Evolutionary conservation across 2,797 vertebrate species (phyloP), one percentile per base, ranked within the genome.

Genomic region (Morelia viridis): DNA sequence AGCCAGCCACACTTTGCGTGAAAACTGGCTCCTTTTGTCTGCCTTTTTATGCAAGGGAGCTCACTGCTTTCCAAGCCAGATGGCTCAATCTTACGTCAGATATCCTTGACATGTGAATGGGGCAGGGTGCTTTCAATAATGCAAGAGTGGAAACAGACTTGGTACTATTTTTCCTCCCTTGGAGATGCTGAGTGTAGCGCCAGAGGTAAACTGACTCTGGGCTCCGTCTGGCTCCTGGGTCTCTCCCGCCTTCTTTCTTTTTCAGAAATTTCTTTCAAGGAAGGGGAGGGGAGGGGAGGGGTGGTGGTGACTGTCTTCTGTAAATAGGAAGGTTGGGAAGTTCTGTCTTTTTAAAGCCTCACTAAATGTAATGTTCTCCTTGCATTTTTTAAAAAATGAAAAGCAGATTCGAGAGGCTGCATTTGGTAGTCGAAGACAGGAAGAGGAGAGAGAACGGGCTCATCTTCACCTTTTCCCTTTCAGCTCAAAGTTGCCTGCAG

Each of bases 21-120:
- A 56, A 0, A 0, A 68, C 24, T 35, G 24, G 19, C 11, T 26
- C 93, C 0, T 0, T 46, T 62, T 3, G 8, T 0, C 0, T 5
- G 53, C 62, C 7, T 41, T 24, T 28, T 76, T 35, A 46, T 24
- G 22, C 76, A 8, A 80, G 35, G 91, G 57, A 58, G 57, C 17
- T 68, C 50, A 10, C 0, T 17, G 53, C 0, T 0, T 31, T 19
- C 28, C 7, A 8, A 19, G 22, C 22, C 10, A 5, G 41, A 71
- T 15, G 92, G 26, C 1, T 4, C 17, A n/a, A 31, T 0, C 7
- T 5, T 7, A 61, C 53, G 24, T 19, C 12, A 11, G 57, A 2
- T 5, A 19, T n/a, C 41, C 83, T 4, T n/a, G 87, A 35, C 0
- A 0, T 31, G 0, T 4, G 60, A 65, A 13, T 0, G 76, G 31